Base-by-base conservation (phyloP, 1,140 invertebrate species). In the Nebria ingens region DNA sequence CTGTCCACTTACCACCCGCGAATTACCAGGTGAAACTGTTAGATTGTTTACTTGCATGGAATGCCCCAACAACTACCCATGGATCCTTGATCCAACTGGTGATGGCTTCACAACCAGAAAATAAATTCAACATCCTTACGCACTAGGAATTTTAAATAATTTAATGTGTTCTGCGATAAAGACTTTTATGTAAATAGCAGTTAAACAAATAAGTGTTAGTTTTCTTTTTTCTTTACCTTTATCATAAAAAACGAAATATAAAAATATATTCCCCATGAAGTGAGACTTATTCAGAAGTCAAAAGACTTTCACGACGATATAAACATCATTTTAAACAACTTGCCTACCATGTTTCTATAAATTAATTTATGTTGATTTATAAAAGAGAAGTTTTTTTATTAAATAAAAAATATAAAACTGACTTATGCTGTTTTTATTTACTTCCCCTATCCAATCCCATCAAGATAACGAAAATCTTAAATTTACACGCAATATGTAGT, bases 1-100 rank as follows among this genome's bases (percentile, higher is more conserved):
- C 21, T 95, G 92, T 69, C 87, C 89, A 1, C 71, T 95, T 59
- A 93, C 85, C 3, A 94, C 91, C 45, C 76, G 91, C 59, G 92
- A 96, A 74, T 73, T 96, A 59, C 91, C 91, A 40, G 92, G 91
- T 56, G 91, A 96, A 73, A 95, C 89, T 21, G 78, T 94, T 19
- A 83, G 91, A 67, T 78, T 96, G 29, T 93, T 94, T 75, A 95
- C 92, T 45, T 96, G 93, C 71, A 91, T 93, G 86, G 91, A 94
- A 71, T 96, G 93, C 71, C 92, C 92, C 42, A 91, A 93, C 64
- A 93, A 94, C 71, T 96, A 96, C 69, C 93, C 93, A 21, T 96
- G 92, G 92, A 84, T 96, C 63, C 78, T 93, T 60, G 91, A 96
- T 74, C 92, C 92, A 54, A 95, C 91, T 61, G 92, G 92, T 62